A percentile compares a stretch with the other conserved stretches of the same genome.
phyloP scores from a whole-genome alignment of 2,113 vertebrate genomes.

The Nerophis ophidion region DNA sequence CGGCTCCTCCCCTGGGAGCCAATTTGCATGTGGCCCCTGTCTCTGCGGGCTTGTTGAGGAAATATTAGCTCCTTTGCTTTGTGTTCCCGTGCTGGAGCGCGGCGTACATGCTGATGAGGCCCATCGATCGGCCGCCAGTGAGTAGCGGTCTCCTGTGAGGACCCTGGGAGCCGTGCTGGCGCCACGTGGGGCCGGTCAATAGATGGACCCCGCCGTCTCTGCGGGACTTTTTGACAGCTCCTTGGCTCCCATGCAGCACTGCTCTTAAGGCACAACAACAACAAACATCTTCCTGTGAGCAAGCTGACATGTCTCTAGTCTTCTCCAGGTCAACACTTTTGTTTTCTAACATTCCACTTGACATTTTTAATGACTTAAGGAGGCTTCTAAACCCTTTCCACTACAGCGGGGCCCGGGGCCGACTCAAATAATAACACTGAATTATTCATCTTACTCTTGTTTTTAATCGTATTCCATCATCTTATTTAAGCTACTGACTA shows the following conservation, averaged over 20 bases:
- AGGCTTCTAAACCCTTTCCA: no score
- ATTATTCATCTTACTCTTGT: no score
- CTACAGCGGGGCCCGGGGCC: no score
- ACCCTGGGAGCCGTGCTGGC: constrained; percentile 55
- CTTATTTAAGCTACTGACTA: no score
- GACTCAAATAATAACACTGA: no score
- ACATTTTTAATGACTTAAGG: no score
- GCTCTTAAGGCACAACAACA: no score
- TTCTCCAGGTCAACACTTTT: no score
- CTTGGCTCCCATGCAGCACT: not conserved
- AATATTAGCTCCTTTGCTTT: constrained; percentile 69
- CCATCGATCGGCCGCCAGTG: constrained; percentile 68
- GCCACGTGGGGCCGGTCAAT: constrained; percentile 34
- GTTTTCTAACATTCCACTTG: no score
- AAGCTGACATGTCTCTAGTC: no score
- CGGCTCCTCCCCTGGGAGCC: constrained; percentile 73
- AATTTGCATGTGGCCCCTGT: constrained; percentile 74
- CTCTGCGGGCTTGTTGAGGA: constrained; percentile 71
- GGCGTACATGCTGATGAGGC: constrained; percentile 68
- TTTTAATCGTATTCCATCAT: no score
- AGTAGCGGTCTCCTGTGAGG: constrained; percentile 55
- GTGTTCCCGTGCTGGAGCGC: constrained; percentile 57
- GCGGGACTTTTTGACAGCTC: constrained; percentile 42
- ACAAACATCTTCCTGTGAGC: no score
- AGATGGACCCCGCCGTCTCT: constrained; percentile 40